Base-by-base conservation (phyloP, 1,140 invertebrate genomes). In the Steinernema feltiae region DNA sequence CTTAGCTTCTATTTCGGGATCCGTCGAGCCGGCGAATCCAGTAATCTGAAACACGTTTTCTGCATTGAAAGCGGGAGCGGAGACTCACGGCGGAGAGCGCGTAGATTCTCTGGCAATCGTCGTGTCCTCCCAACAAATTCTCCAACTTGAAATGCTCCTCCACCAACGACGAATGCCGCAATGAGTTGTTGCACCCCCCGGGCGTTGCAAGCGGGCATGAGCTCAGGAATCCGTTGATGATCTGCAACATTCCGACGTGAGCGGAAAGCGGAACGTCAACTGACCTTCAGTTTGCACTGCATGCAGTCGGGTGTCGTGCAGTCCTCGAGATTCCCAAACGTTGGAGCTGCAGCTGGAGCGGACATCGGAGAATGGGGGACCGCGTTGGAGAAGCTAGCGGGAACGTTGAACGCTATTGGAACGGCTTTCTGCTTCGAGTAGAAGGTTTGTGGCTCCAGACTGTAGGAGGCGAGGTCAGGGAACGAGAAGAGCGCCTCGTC, bases 401-500 rank as follows among this genome's bases (percentile, higher is more conserved):
- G n/a, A n/a, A n/a, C n/a, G n/a, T n/a, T n/a, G n/a, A n/a, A n/a
- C n/a, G n/a, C n/a, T n/a, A n/a, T 1, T 15, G 0, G 18, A 2
- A 0, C n/a, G 3, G 35, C 35, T 27, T 30, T 53, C 24, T 53
- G 32, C 48, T 32, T 30, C 1, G 30, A 0, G 24, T 32, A 48
- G n/a, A 69, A 29, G 29, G 69, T 69, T 0, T 41, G 7, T 29
- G 73, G 63, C 3, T 48, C 18, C 35, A 35, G 74, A 32, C 71
- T 69, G 15, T 18, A 32, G 53, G 46, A 70, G 18, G 41, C 74
- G 30, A 76, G 29, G 41, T 76, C 69, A 17, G 74, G 74, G 32
- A 76, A 76, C 1, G 63, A 30, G 71, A 72, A 76, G 32, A 76
- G 53, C 17, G 74, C 74, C 32, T 76, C 74, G 27, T 76, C 74